phyloP scores from a whole-genome alignment of 2,888 invertebrate genomes.

The Clanis bilineata region DNA sequence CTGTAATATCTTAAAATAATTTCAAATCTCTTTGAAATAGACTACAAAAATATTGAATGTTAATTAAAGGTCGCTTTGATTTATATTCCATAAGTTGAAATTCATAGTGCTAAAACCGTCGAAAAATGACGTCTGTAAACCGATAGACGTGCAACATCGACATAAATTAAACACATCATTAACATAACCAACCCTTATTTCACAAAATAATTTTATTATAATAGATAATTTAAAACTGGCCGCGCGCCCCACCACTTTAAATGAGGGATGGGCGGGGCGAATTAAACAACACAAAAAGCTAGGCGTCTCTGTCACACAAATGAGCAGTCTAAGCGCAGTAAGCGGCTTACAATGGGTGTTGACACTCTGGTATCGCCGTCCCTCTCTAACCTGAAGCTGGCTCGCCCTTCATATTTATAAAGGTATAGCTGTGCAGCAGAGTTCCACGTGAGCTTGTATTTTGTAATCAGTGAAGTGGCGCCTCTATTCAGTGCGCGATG shows the following conservation, averaged over 20 bases:
- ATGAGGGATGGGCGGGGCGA: constrained; percentile 72
- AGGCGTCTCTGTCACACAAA: constrained; percentile 71
- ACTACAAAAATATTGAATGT: not conserved
- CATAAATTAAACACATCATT: constrained; percentile 79
- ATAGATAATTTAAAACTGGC: constrained; percentile 82
- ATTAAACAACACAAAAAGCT: constrained; percentile 62
- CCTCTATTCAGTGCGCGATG: constrained; percentile 75
- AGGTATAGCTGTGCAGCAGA: constrained; percentile 62
- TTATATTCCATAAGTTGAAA: constrained; percentile 27
- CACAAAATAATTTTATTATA: constrained; percentile 80
- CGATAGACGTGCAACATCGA: constrained; percentile 49
- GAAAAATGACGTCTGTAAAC: not conserved
- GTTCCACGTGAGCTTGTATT: constrained; percentile 79
- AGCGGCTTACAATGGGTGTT: constrained; percentile 77
- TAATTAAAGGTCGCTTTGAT: not conserved
- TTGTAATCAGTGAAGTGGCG: constrained; percentile 80
- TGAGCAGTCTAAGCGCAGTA: constrained; percentile 76
- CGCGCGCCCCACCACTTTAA: constrained; percentile 76
- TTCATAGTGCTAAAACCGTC: not conserved
- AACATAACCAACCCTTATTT: constrained; percentile 81
- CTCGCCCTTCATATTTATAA: constrained; percentile 71
- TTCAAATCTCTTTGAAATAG: not conserved
- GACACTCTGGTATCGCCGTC: constrained; percentile 56
- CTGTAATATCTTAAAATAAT: no score
- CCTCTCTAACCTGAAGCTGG: constrained; percentile 49